phyloP scores from a whole-genome alignment of 2,797 vertebrate species.

The Rhinella marina region DNA sequence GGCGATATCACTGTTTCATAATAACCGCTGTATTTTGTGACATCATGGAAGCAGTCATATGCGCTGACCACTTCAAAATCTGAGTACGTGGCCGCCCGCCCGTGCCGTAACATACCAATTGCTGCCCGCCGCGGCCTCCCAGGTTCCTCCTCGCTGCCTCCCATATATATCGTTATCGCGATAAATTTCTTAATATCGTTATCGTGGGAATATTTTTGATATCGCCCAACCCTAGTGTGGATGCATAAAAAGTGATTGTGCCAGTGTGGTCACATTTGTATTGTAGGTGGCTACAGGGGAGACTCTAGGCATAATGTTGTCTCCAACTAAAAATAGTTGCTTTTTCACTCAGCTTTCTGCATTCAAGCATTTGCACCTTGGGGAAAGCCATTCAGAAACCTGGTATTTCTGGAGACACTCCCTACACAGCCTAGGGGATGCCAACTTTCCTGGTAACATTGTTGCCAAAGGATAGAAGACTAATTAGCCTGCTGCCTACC shows the following conservation, averaged over 20 bases:
- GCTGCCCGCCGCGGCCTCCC: too few species aligned
- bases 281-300: not conserved
- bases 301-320: not conserved
- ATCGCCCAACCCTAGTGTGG: too few species aligned
- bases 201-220: too few species aligned
- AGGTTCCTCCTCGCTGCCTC: too few species aligned
- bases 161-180: too few species aligned
- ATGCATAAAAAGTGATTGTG: not conserved
- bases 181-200: too few species aligned
- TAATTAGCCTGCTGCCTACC: slow-evolving; percentile 62
- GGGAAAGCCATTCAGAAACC: slow-evolving; percentile 58
- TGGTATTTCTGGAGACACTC: slow-evolving; percentile 54
- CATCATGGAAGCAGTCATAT: too few species aligned
- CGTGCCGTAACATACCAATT: too few species aligned
- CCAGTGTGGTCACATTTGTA: not conserved
- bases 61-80: too few species aligned
- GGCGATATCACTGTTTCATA: too few species aligned
- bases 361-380: slow-evolving; percentile 16
- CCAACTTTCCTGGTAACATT: slow-evolving; percentile 65
- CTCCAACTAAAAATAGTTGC: not conserved
- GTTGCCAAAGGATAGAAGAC: slow-evolving; percentile 54
- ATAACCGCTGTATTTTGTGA: too few species aligned
- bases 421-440: slow-evolving; percentile 65
- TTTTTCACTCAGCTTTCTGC: not conserved
- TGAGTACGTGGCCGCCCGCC: too few species aligned